Conservation (phyloP, 2,113 vertebrate genomes). For the Lepisosteus osseus region DNA sequence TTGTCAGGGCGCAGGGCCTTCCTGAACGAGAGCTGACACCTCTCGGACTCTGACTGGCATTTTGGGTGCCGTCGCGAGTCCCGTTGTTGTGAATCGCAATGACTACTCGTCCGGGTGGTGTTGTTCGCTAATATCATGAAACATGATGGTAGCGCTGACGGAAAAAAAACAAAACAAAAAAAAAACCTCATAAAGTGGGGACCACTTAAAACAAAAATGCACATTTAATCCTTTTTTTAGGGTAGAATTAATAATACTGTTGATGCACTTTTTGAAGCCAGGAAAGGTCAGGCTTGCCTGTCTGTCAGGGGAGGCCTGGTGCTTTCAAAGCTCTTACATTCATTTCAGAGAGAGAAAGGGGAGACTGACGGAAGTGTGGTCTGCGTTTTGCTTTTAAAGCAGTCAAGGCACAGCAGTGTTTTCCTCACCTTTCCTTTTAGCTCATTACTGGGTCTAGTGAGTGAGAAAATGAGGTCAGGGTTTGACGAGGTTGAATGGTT, state of each 20-base stretch:
- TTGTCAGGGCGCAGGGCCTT: not conserved
- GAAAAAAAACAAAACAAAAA: constrained; percentile 45
- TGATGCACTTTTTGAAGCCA: constrained; percentile 73
- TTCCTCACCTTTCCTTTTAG: constrained; percentile 45
- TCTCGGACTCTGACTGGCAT: not conserved
- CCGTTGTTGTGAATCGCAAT: not conserved
- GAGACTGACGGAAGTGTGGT: constrained; percentile 28
- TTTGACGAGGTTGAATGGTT: constrained; percentile 8
- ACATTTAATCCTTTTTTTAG: constrained; percentile 62
- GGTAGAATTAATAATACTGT: constrained; percentile 64
- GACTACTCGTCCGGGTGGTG: constrained; percentile 2
- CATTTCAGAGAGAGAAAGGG: constrained; percentile 53
- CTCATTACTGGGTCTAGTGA: constrained; percentile 65
- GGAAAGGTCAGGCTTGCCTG: constrained; percentile 48
- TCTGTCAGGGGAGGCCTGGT: constrained; percentile 37
- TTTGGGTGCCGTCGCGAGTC: not conserved
- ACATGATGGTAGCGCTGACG: constrained; percentile 30
- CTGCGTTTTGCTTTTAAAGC: constrained; percentile 44
- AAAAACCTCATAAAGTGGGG: constrained; percentile 66
- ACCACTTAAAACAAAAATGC: constrained; percentile 71
- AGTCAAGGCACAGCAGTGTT: constrained; percentile 45
- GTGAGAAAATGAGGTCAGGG: constrained; percentile 46
- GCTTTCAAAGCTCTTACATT: constrained; percentile 52
- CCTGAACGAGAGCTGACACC: too few species aligned
- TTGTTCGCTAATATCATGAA: constrained; percentile 15